phyloP scores from a whole-genome alignment of 2,888 invertebrate species.

The Eilema caniola region DNA sequence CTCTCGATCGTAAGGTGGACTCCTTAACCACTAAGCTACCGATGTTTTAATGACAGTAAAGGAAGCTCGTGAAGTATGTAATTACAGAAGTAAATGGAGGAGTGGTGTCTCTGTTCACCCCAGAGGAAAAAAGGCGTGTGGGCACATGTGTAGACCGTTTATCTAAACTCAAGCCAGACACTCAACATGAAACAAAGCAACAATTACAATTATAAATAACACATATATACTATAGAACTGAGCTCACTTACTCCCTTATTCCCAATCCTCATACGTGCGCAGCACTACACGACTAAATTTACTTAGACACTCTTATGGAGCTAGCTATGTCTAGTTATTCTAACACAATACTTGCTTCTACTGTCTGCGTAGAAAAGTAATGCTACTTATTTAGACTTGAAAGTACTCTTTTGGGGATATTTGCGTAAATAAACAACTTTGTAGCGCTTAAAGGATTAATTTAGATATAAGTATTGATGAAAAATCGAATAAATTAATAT shows the following conservation, averaged over 20 bases:
- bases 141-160: neutral
- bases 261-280: constrained; percentile 24
- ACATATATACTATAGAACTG: constrained; percentile 1
- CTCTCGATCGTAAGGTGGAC: no score
- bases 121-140: no score
- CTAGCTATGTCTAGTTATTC: constrained; percentile 9
- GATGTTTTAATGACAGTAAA: no score
- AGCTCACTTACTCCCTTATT: constrained; percentile 20
- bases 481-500: no score
- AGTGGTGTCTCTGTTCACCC: no score
- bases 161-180: neutral
- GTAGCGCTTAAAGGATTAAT: neutral
- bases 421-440: neutral
- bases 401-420: neutral
- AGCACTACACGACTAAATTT: constrained; percentile 14
- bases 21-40: no score
- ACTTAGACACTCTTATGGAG: constrained; percentile 15
- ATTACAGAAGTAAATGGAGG: no score
- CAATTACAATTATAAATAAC: constrained; percentile 20
- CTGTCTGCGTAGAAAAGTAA: neutral
- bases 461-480: neutral
- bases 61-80: no score
- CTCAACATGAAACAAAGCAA: constrained; percentile 9
- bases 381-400: neutral
- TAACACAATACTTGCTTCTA: neutral